Base-by-base conservation (phyloP, 2,797 vertebrate species). In the Psittacula echo region DNA sequence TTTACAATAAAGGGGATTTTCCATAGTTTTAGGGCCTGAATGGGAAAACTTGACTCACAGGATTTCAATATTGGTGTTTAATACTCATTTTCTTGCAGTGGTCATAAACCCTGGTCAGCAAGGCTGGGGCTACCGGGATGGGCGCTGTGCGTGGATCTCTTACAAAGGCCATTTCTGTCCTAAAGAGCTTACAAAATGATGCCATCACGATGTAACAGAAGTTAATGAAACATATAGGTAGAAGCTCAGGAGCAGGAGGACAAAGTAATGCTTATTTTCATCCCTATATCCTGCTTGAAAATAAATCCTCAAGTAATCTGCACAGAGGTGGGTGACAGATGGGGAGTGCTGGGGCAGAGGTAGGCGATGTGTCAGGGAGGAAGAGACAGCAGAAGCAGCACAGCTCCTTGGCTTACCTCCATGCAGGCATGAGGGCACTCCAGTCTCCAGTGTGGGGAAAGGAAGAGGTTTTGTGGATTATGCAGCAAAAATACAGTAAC, bases 371-470 rank as follows among this genome's bases (percentile, higher is more conserved):
- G 71, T 8, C 37, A 6, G 65, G 34, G 24, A 37, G 58, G 14
- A 12, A 51, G 39, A 32, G 47, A 27, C 10, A 11, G 42, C 21
- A 0, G 41, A 47, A 34, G 24, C 26, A 4, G 30, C 42, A 6
- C 8, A 13, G 29, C 85, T 61, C 64, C n/a, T 74, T 6, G 1
- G 15, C 10, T 50, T 27, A 91, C 80, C 88, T 76, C 51, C 74
- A 11, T 0, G 0, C 13, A 19, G 32, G 42, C 6, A 2, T 37
- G 16, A 7, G 60, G 60, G 51, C 4, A 1, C 47, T 19, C 2
- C 5, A 44, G 51, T 18, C 47, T 50, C 70, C 14, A 2, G 11
- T 41, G 51, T 22, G 20, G n/a, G n/a, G n/a, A 45, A 30, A 6
- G 45, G 37, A n/a, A 29, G 65, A 54, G 58, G 3, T 61, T 56